These are phyloP conservation scores for Argyra leucocephala DNA, from an alignment of 2,888 invertebrate genomes.

Conservation along the genomic window DNA sequence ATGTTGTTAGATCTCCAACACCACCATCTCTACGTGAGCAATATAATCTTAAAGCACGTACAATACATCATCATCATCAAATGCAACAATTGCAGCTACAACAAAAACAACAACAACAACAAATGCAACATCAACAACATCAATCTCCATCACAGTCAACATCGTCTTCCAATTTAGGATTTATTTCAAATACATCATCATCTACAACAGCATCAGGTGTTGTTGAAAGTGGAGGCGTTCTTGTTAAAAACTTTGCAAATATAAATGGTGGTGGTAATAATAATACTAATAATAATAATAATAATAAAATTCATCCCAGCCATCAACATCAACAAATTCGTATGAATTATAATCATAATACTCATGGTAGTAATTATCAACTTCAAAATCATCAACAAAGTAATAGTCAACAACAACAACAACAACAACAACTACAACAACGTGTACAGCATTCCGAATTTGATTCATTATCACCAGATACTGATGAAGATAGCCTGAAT, in stretches of 20 bases:
- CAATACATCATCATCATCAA: slow-evolving; percentile 26
- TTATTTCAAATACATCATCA: slow-evolving; percentile 25
- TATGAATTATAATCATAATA: slow-evolving; percentile 18
- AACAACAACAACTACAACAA: slow-evolving; percentile 21
- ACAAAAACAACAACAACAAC: slow-evolving; percentile 22
- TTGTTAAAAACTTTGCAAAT: slow-evolving; percentile 21
- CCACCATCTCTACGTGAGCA: slow-evolving; percentile 28
- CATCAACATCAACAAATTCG: background rate
- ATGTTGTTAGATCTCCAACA: slow-evolving; percentile 32
- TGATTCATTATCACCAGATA: slow-evolving; percentile 57
- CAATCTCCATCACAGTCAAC: slow-evolving; percentile 32
- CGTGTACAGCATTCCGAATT: slow-evolving; percentile 50
- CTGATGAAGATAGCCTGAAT: slow-evolving; percentile 54
- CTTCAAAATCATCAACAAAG: slow-evolving; percentile 40
- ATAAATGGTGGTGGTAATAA: slow-evolving; percentile 30
- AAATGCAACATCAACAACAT: slow-evolving; percentile 19
- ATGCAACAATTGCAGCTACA: slow-evolving; percentile 24
- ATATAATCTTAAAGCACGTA: slow-evolving; percentile 19
- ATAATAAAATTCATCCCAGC: background rate
- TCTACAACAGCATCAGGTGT: slow-evolving; percentile 28
- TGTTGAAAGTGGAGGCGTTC: slow-evolving; percentile 17
- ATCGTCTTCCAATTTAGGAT: slow-evolving; percentile 26
- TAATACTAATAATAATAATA: too few relatives aligned
- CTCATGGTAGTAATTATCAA: slow-evolving; percentile 27
- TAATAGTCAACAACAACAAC: slow-evolving; percentile 22